These are phyloP conservation scores for Condylostylus longicornis DNA, from an alignment of 1,140 invertebrate genomes.

Conservation along the genomic window DNA sequence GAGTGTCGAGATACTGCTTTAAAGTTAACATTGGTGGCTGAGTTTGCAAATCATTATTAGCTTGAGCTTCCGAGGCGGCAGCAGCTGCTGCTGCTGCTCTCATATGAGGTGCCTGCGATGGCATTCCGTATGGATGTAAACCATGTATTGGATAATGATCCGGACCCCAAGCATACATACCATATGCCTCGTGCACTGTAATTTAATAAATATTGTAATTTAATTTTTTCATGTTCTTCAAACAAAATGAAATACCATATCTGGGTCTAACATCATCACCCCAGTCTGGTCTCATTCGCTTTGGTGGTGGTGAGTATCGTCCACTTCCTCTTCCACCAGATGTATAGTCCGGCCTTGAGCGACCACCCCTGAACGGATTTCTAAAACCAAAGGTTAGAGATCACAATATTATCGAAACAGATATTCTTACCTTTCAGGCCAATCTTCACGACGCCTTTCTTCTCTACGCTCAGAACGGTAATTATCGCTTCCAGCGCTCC, in stretches of 20 bases:
- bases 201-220: too few relatives aligned
- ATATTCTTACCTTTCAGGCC: constrained; percentile 45
- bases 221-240: too few relatives aligned
- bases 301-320: constrained; percentile 59
- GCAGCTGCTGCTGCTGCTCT: constrained; percentile 1
- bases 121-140: constrained; percentile 5
- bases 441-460: constrained; percentile 59
- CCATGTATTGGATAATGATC: constrained; percentile 30
- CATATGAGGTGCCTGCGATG: constrained; percentile 11
- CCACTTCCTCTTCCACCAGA: constrained; percentile 46
- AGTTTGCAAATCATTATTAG: constrained; percentile 31
- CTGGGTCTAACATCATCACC: constrained; percentile 34
- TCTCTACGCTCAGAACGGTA: constrained; percentile 57
- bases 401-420: neutral
- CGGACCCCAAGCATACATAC: constrained; percentile 28
- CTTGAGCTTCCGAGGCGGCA: neutral
- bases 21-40: constrained; percentile 94
- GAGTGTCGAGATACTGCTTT: constrained; percentile 88
- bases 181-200: constrained; percentile 29
- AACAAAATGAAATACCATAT: too few relatives aligned
- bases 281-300: constrained; percentile 66
- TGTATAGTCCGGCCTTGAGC: constrained; percentile 49
- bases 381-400: too few relatives aligned
- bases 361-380: constrained; percentile 30
- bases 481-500: constrained; percentile 59